These are phyloP conservation scores for Saccostrea echinata DNA, from an alignment of 1,140 invertebrate genomes.

Conservation along the genomic window DNA sequence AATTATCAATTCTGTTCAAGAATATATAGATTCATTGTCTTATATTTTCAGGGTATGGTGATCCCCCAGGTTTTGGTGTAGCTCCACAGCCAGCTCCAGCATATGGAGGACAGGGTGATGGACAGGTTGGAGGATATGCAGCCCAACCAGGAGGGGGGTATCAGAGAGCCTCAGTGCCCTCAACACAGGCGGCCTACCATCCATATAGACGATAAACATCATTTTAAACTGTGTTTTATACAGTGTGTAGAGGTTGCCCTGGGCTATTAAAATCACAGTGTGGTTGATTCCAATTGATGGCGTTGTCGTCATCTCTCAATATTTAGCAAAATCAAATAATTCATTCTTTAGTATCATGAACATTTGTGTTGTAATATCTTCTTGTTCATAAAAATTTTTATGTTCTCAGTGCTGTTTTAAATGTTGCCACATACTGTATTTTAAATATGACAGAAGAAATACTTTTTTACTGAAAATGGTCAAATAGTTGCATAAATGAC, in stretches of 20 bases:
- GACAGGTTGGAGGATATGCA: neutral
- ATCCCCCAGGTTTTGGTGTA: conserved; percentile 28
- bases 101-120: neutral
- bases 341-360: neutral
- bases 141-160: conserved; percentile 43
- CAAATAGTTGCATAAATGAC: neutral
- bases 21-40: neutral
- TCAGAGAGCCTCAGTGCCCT: neutral
- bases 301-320: neutral
- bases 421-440: neutral
- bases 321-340: neutral
- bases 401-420: neutral
- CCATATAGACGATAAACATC: conserved; percentile 18
- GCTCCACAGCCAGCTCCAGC: conserved; percentile 31
- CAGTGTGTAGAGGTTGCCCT: neutral
- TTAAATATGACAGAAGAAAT: neutral
- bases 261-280: neutral
- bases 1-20: neutral
- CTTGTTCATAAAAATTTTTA: neutral
- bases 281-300: neutral
- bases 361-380: neutral
- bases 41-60: conserved; percentile 42
- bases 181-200: conserved; percentile 15
- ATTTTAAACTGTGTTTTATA: conserved; percentile 7
- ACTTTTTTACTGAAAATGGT: neutral